Conservation (phyloP, 1,140 invertebrate genomes). For the Brachionus rubens region DNA sequence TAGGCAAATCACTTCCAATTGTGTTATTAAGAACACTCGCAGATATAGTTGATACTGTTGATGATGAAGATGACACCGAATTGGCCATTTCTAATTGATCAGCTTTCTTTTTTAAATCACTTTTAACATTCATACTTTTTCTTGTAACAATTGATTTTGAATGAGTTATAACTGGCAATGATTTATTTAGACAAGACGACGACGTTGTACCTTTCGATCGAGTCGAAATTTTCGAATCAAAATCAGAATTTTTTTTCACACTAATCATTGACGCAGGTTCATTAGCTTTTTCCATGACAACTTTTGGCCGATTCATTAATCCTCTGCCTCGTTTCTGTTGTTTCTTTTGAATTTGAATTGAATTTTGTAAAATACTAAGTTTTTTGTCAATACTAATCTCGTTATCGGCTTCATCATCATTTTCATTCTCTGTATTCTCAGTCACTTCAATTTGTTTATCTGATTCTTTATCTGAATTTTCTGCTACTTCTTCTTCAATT, state of each 20-base stretch:
- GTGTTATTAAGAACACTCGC: neutral
- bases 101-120: neutral
- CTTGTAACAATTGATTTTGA: constrained; percentile 5
- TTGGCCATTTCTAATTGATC: neutral
- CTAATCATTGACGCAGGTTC: constrained; percentile 14
- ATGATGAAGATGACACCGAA: neutral
- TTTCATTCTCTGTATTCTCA: no score
- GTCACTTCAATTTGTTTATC: neutral
- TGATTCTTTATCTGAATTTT: neutral
- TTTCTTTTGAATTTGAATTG: neutral
- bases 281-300: constrained; percentile 9
- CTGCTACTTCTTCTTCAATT: constrained; percentile 3
- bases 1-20: neutral
- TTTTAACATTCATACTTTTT: neutral
- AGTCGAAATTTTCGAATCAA: neutral
- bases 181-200: neutral
- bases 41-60: neutral
- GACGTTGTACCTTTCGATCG: neutral
- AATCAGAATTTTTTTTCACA: neutral
- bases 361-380: neutral
- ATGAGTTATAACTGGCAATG: neutral
- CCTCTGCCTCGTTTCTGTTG: neutral
- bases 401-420: neutral
- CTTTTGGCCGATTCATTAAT: neutral
- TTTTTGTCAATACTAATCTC: neutral